Conservation (phyloP, 2,797 vertebrate genomes). For the Catamblyrhynchus diadema region DNA sequence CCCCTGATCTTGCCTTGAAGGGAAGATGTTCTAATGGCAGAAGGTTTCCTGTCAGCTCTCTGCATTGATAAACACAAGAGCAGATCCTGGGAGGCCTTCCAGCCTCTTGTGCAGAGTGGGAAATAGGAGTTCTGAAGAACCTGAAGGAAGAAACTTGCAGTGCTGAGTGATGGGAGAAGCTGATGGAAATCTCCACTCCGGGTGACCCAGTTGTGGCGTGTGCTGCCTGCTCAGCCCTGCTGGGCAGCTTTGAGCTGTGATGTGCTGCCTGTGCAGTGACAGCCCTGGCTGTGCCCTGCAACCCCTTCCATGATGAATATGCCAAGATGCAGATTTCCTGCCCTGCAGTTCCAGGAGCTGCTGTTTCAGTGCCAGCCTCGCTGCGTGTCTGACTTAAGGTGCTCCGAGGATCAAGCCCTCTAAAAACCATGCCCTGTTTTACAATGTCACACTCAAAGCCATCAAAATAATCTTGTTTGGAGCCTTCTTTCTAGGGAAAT, state of each 20-base stretch:
- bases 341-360: background rate
- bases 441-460: background rate
- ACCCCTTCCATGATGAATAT: background rate
- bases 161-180: background rate
- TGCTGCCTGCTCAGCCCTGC: background rate
- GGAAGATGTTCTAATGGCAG: background rate
- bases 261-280: background rate
- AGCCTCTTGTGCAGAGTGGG: background rate
- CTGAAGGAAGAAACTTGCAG: background rate
- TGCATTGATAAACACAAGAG: background rate
- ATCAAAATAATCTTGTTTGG: background rate
- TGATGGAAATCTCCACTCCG: accelerated
- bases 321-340: background rate
- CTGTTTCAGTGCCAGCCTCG: background rate
- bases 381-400: background rate
- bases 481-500: background rate
- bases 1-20: background rate
- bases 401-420: background rate
- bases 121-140: background rate
- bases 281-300: background rate
- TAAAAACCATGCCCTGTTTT: background rate
- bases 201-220: background rate
- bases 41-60: background rate
- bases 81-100: background rate
- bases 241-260: background rate